A percentile compares a stretch with the other conserved stretches of the same genome.
Conservation (phyloP, 2,113 vertebrate genomes). For the Pandion haliaetus region DNA sequence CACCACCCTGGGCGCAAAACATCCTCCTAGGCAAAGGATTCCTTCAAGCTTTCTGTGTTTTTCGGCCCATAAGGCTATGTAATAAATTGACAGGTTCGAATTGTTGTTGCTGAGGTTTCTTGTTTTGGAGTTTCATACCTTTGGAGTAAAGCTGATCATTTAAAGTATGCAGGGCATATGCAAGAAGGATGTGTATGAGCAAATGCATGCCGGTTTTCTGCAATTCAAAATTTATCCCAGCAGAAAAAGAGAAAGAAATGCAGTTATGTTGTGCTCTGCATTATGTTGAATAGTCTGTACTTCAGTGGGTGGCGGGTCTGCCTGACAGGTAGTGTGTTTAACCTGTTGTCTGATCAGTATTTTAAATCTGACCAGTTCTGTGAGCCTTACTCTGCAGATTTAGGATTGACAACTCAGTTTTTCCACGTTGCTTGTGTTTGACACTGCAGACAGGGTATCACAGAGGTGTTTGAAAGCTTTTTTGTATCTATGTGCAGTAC, state of each 20-base stretch:
- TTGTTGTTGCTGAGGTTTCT: not conserved
- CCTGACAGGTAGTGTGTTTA: not conserved
- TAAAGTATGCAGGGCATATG: not conserved
- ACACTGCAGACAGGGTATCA: not conserved
- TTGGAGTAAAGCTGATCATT: not conserved
- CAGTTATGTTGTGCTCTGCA: not conserved
- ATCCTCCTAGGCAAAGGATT: not conserved
- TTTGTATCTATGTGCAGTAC: not conserved
- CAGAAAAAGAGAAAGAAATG: not conserved
- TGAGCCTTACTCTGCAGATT: not conserved
- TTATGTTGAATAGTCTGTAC: not conserved
- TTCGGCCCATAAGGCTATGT: not conserved
- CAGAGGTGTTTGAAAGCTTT: not conserved
- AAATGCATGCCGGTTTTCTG: not conserved
- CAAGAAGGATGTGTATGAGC: not conserved
- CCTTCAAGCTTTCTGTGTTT: not conserved
- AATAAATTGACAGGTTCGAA: not conserved
- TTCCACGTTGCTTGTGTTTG: not conserved
- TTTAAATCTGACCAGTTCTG: not conserved
- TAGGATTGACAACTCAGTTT: not conserved
- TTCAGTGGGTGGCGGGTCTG: not conserved
- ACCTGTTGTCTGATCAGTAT: not conserved
- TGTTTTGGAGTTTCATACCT: not conserved
- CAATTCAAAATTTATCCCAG: not conserved
- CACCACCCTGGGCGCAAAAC: not conserved